phyloP scores from a whole-genome alignment of 1,140 invertebrate genomes.

The Drosophila parvula region DNA sequence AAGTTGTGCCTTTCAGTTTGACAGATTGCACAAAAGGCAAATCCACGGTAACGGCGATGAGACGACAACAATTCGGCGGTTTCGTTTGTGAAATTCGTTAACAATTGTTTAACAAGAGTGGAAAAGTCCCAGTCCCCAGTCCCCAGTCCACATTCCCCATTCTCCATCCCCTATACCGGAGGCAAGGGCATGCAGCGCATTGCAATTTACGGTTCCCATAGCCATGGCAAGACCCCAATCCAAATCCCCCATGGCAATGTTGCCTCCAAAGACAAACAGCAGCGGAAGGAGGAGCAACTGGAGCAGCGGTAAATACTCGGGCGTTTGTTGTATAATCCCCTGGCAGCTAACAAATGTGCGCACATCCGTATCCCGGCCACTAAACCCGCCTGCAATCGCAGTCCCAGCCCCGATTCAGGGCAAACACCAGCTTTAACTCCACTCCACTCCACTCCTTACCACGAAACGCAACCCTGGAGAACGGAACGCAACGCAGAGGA shows the following conservation, averaged over 20 bases:
- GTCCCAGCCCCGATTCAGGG: conserved; percentile 28
- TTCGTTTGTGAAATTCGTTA: conserved; percentile 67
- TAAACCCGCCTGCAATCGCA: conserved; percentile 46
- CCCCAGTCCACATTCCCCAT: background rate
- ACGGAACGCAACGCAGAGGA: background rate
- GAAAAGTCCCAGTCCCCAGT: conserved; percentile 9
- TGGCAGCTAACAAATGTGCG: conserved; percentile 76
- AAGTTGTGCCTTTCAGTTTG: conserved; percentile 59
- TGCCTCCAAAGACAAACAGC: conserved; percentile 47
- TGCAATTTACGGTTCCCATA: conserved; percentile 63
- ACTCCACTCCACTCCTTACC: background rate
- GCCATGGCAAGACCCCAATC: conserved; percentile 23
- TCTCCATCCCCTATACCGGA: background rate
- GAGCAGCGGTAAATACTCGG: conserved; percentile 60
- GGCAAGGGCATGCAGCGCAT: conserved; percentile 54
- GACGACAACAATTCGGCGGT: conserved; percentile 54
- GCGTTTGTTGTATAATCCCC: conserved; percentile 75
- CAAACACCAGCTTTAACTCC: conserved; percentile 48
- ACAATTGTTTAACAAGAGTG: conserved; percentile 69
- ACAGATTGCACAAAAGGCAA: conserved; percentile 56
- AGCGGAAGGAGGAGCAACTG: conserved; percentile 6
- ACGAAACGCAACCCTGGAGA: conserved; percentile 6
- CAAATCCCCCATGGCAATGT: conserved; percentile 46
- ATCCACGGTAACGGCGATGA: conserved; percentile 7
- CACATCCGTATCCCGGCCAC: conserved; percentile 73